These are phyloP conservation scores for Ivindomyrus marchei DNA, from an alignment of 2,113 vertebrate genomes.

Conservation along the genomic window DNA sequence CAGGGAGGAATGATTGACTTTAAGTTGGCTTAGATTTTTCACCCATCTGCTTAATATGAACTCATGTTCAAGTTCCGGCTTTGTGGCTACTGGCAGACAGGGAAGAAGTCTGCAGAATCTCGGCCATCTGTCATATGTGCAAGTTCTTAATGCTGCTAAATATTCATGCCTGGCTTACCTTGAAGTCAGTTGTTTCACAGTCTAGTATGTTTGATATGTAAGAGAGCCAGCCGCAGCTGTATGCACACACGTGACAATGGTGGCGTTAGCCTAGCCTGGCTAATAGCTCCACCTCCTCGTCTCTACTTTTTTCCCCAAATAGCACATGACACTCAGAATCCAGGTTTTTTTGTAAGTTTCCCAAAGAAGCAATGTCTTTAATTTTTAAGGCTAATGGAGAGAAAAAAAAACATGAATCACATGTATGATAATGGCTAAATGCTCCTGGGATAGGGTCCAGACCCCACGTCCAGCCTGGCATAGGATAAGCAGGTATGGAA, in stretches of 20 bases:
- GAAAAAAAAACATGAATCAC: neutral
- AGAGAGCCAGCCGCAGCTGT: neutral
- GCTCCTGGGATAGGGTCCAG: neutral
- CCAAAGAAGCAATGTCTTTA: neutral
- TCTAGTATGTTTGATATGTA: neutral
- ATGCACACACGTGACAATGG: neutral
- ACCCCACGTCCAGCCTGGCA: neutral
- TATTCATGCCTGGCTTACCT: neutral
- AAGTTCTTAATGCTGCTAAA: neutral
- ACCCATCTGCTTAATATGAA: constrained; percentile 12
- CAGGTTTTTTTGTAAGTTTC: neutral
- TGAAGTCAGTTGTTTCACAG: neutral
- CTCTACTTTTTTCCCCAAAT: neutral
- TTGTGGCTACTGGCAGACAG: neutral
- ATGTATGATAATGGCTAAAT: neutral
- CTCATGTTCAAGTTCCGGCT: neutral
- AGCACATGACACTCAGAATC: neutral
- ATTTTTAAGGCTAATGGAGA: neutral
- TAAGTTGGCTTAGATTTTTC: constrained; percentile 1
- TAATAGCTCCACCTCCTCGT: neutral
- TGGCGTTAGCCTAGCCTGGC: neutral
- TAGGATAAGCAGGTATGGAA: neutral
- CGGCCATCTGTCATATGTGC: constrained; percentile 19
- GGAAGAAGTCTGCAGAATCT: neutral
- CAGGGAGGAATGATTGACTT: constrained; percentile 7